A percentile compares a stretch with the other conserved stretches of the same genome.
Evolutionary conservation across 2,113 vertebrate genomes (phyloP).

Genomic region (Piprites chloris): DNA sequence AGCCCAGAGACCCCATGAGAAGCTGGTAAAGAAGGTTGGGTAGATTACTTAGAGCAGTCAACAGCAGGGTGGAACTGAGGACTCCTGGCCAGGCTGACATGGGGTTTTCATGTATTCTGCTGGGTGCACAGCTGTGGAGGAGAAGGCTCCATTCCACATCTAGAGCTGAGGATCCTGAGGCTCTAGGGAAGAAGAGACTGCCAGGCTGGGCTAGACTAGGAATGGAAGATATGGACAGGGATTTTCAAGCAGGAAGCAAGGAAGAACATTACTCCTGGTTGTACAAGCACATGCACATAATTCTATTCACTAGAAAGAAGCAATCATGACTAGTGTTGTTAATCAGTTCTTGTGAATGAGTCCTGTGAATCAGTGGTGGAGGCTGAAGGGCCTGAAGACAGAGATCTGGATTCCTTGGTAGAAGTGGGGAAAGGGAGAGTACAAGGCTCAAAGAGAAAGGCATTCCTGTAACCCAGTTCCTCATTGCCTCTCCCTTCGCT

Average conservation of each 20-base stretch:
- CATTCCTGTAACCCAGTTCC: neutral
- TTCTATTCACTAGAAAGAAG: neutral
- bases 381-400: neutral
- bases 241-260: neutral
- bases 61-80: neutral
- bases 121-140: rapidly evolving
- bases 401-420: neutral
- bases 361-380: neutral
- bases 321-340: rapidly evolving
- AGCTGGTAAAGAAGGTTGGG: neutral
- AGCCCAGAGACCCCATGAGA: neutral
- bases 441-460: neutral
- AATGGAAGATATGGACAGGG: neutral
- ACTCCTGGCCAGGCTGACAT: neutral
- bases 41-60: neutral
- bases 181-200: neutral
- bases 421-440: neutral
- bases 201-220: neutral
- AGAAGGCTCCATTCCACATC: neutral
- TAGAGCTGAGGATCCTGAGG: neutral
- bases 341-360: neutral
- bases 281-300: neutral
- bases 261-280: neutral
- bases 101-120: neutral
- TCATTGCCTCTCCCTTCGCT: neutral